A percentile compares a stretch with the other conserved stretches of the same genome.
These are phyloP conservation scores for Hyperoodon ampullatus DNA, from an alignment of 2,113 vertebrate species.

Conservation along the genomic window DNA sequence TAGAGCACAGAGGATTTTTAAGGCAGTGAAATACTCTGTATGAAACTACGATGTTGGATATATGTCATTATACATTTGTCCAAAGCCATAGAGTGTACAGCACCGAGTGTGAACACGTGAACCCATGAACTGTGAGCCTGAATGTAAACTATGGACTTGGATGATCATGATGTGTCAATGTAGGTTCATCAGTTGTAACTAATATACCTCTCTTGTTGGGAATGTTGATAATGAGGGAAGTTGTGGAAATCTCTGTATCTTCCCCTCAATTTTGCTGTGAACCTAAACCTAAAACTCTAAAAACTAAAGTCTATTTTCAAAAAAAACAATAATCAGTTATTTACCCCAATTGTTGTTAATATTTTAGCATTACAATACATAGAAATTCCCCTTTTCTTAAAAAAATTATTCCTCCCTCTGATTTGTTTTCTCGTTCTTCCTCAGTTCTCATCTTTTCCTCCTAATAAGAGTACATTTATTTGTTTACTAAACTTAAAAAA, in stretches of 20 bases:
- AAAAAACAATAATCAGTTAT: neutral
- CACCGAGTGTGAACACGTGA: neutral
- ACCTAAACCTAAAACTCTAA: neutral
- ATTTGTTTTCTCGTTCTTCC: neutral
- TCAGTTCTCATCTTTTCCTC: neutral
- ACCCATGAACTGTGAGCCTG: neutral
- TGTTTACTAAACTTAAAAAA: neutral
- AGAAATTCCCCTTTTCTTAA: neutral
- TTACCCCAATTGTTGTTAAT: neutral
- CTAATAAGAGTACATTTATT: neutral
- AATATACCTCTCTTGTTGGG: accelerated
- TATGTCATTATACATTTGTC: neutral
- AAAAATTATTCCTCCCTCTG: neutral
- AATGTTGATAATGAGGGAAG: neutral
- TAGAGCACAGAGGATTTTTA: neutral
- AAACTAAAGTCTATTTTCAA: neutral
- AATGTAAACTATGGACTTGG: neutral
- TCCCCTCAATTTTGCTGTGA: neutral
- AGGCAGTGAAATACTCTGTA: neutral
- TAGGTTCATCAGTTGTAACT: neutral
- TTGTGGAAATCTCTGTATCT: neutral
- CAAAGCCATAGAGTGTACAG: neutral
- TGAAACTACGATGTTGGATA: neutral
- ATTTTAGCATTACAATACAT: neutral
- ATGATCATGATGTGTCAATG: accelerated